phyloP scores from a whole-genome alignment of 2,888 invertebrate species.

The Hedya salicella region DNA sequence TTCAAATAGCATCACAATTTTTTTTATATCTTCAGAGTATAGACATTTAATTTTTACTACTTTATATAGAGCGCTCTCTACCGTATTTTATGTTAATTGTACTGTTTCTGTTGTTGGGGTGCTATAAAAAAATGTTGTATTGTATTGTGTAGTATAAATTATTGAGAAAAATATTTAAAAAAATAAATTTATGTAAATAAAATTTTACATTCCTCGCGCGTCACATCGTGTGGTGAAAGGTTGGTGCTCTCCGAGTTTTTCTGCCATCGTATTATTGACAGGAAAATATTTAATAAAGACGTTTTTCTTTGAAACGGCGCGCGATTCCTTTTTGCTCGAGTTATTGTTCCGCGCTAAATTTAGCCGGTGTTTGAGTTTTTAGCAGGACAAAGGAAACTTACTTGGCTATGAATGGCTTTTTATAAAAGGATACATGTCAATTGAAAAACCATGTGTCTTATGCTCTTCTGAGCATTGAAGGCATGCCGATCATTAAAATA shows the following conservation, averaged over 20 bases:
- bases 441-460: background rate
- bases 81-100: too few species aligned
- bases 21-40: too few species aligned
- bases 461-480: background rate
- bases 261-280: slow-evolving; percentile 54
- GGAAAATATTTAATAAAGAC: slow-evolving; percentile 70
- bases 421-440: background rate
- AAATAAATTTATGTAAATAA: background rate
- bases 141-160: too few species aligned
- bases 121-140: too few species aligned
- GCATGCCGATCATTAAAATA: background rate
- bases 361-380: slow-evolving; percentile 54
- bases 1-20: too few species aligned
- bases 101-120: too few species aligned
- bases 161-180: background rate
- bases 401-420: slow-evolving; percentile 54
- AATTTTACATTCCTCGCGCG: slow-evolving; percentile 32
- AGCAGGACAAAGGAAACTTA: slow-evolving; percentile 57
- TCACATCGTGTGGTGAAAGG: slow-evolving; percentile 45
- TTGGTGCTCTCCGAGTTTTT: slow-evolving; percentile 6
- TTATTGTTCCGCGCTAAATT: slow-evolving; percentile 50
- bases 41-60: too few species aligned
- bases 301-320: slow-evolving; percentile 60
- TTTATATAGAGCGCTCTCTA: too few species aligned
- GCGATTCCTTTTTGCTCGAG: slow-evolving; percentile 48